Percentiles rank a stretch among this genome's conserved stretches.
phyloP scores from a whole-genome alignment of 2,888 invertebrate genomes.

The Actias luna region DNA sequence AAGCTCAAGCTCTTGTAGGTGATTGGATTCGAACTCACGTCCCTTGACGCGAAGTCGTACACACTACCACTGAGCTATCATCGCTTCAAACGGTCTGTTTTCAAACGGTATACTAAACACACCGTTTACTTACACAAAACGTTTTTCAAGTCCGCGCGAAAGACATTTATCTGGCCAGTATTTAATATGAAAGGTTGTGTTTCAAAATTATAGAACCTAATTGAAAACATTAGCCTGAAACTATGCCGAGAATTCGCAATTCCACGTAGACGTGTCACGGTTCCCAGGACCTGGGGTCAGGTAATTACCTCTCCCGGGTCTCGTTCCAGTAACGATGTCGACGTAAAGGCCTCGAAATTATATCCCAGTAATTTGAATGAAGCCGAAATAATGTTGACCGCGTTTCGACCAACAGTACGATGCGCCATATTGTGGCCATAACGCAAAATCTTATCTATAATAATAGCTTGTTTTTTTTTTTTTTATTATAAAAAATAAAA shows the following conservation, averaged over 20 bases:
- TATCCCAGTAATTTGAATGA: background rate
- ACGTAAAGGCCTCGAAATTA: slow-evolving; percentile 5
- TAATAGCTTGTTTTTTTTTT: no score
- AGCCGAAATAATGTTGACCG: background rate
- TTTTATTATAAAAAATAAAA: no score
- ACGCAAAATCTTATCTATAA: no score
- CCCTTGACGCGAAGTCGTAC: no score
- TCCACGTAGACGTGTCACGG: slow-evolving; percentile 20
- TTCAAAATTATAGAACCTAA: slow-evolving; percentile 2
- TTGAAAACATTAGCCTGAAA: background rate
- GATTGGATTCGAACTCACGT: no score
- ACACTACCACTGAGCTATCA: no score
- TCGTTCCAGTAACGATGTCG: slow-evolving; percentile 9
- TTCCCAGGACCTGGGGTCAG: slow-evolving; percentile 18
- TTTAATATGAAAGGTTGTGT: background rate
- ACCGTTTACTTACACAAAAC: no score
- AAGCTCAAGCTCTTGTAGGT: no score
- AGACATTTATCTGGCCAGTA: no score
- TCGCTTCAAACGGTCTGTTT: no score
- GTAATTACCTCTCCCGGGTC: slow-evolving; percentile 24
- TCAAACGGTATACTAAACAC: no score
- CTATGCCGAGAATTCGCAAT: background rate
- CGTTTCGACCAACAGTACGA: background rate
- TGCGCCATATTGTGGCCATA: background rate
- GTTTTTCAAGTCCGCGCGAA: no score